phyloP scores from a whole-genome alignment of 2,888 invertebrate species.

The Ptilodon capucinus region DNA sequence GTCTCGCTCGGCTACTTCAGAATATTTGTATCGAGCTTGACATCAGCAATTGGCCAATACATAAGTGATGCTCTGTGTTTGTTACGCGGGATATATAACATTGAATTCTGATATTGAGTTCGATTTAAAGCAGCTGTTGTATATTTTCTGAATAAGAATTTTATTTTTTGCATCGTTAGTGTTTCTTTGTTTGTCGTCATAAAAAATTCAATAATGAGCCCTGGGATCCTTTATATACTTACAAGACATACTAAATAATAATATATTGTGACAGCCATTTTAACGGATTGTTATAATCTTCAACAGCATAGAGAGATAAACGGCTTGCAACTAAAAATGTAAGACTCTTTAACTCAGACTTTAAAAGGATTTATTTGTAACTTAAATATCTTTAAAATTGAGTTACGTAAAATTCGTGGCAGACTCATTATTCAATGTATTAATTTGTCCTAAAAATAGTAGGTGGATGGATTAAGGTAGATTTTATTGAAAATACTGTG shows the following conservation, averaged over 20 bases:
- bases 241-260: not conserved
- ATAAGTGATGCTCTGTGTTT: constrained; percentile 12
- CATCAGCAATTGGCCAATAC: constrained; percentile 16
- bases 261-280: too few species aligned
- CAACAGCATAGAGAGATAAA: not conserved
- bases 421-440: too few species aligned
- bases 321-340: not conserved
- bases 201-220: too few species aligned
- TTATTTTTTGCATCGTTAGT: too few species aligned
- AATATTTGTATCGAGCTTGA: constrained; percentile 23
- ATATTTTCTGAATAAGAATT: not conserved
- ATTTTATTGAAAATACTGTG: too few species aligned
- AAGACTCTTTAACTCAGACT: not conserved
- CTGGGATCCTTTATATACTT: too few species aligned
- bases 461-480: too few species aligned
- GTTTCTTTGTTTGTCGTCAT: too few species aligned
- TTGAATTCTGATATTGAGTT: not conserved
- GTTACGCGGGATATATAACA: not conserved
- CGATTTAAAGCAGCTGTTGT: not conserved
- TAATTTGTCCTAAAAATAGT: too few species aligned
- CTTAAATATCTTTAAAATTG: not conserved
- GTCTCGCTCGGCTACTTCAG: constrained; percentile 25
- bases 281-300: not conserved
- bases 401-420: not conserved
- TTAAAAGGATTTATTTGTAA: not conserved